Conservation (phyloP, 2,113 vertebrate species). For the Oryzias javanicus region DNA sequence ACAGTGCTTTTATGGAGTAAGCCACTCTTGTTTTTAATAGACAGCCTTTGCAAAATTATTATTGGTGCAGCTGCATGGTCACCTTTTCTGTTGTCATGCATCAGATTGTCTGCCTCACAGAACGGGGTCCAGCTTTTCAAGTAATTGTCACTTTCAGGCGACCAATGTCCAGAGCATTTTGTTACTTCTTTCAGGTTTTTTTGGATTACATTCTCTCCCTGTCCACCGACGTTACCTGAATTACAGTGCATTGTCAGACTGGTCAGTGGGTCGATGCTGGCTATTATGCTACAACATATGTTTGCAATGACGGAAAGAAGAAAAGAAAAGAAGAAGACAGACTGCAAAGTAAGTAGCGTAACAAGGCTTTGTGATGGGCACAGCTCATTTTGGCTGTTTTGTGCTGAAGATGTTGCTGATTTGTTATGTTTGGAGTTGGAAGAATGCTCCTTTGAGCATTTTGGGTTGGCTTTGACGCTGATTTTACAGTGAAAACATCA, state of each 20-base stretch:
- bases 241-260: too few relatives aligned
- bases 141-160: background rate
- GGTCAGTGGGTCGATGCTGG: background rate
- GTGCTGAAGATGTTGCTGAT: background rate
- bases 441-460: too few relatives aligned
- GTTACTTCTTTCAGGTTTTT: background rate
- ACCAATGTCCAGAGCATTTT: background rate
- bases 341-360: background rate
- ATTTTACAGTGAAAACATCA: too few relatives aligned
- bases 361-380: background rate
- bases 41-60: too few relatives aligned
- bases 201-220: background rate
- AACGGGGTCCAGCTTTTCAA: background rate
- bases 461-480: too few relatives aligned
- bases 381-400: background rate
- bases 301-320: background rate
- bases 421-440: background rate
- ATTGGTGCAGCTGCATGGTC: background rate
- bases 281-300: background rate
- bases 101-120: background rate
- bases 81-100: background rate
- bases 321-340: background rate
- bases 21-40: too few relatives aligned
- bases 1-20: too few relatives aligned
- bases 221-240: too few relatives aligned